Percentiles rank a stretch among this genome's conserved stretches.
phyloP scores from a whole-genome alignment of 2,113 vertebrate genomes.

The Pungitius pungitius region DNA sequence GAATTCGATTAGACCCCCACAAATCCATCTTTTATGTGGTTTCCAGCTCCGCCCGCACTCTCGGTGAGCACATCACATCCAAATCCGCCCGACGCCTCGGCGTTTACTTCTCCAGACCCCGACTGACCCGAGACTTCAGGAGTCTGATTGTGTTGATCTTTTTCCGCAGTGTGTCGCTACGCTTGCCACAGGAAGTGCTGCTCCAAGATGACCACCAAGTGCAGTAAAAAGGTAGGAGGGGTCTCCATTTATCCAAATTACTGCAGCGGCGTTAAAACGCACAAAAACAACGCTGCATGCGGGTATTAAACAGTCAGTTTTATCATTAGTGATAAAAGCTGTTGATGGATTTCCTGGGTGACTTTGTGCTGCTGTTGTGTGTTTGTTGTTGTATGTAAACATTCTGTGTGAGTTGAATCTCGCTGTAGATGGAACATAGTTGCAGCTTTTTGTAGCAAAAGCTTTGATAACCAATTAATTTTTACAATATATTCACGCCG shows the following conservation, averaged over 20 bases:
- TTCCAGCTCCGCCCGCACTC: slow-evolving; percentile 32
- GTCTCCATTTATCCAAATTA: background rate
- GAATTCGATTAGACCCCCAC: slow-evolving; percentile 49
- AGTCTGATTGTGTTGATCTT: slow-evolving; percentile 35
- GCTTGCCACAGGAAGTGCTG: slow-evolving; percentile 99
- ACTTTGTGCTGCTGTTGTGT: background rate
- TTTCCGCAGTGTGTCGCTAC: slow-evolving; percentile 89
- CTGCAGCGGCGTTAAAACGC: background rate
- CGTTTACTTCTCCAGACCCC: background rate
- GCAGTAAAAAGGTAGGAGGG: slow-evolving; percentile 91
- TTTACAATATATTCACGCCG: too few species aligned
- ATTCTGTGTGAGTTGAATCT: too few species aligned
- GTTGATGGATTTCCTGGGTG: background rate
- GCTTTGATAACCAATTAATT: background rate
- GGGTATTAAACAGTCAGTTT: background rate
- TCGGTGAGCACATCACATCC: background rate
- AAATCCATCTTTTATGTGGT: slow-evolving; percentile 55
- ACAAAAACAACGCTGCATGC: background rate
- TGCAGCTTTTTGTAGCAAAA: background rate
- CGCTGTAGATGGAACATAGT: background rate
- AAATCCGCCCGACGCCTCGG: background rate
- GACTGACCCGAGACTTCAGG: background rate
- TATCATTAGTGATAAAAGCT: background rate
- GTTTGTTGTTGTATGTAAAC: background rate
- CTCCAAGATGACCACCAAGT: slow-evolving; percentile 90